A percentile compares a stretch with the other conserved stretches of the same genome.
Evolutionary conservation across 2,113 vertebrate species (phyloP).

Genomic region (Piaya cayana): DNA sequence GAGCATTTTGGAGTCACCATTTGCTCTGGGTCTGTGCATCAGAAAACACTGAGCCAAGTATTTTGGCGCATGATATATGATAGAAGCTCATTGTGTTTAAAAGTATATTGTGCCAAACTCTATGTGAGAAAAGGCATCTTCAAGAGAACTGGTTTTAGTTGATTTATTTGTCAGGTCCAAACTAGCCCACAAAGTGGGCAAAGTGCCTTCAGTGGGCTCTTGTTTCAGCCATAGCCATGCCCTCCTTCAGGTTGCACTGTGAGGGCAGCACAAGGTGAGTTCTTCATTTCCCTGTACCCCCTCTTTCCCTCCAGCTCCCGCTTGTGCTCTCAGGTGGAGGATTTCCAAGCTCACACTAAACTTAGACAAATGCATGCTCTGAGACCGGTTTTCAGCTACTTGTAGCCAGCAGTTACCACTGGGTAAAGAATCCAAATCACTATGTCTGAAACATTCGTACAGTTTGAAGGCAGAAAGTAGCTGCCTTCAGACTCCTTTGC

Average conservation of each 20-base stretch:
- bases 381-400: not conserved
- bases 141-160: not conserved
- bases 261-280: not conserved
- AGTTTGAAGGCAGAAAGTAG: not conserved
- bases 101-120: not conserved
- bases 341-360: not conserved
- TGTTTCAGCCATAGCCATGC: not conserved
- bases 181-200: fast-evolving
- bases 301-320: not conserved
- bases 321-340: not conserved
- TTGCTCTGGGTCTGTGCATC: not conserved
- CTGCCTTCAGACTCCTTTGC: not conserved
- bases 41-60: not conserved
- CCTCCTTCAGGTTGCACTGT: not conserved
- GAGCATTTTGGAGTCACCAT: not conserved
- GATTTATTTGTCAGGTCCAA: not conserved
- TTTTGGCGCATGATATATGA: not conserved
- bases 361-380: not conserved
- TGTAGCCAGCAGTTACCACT: not conserved
- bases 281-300: not conserved
- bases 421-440: not conserved
- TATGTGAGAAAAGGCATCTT: not conserved
- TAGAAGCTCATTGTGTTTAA: not conserved
- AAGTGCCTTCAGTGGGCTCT: not conserved
- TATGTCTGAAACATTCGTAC: not conserved